Base-by-base conservation (phyloP, 2,888 invertebrate species). In the Drosophila antonietae region DNA sequence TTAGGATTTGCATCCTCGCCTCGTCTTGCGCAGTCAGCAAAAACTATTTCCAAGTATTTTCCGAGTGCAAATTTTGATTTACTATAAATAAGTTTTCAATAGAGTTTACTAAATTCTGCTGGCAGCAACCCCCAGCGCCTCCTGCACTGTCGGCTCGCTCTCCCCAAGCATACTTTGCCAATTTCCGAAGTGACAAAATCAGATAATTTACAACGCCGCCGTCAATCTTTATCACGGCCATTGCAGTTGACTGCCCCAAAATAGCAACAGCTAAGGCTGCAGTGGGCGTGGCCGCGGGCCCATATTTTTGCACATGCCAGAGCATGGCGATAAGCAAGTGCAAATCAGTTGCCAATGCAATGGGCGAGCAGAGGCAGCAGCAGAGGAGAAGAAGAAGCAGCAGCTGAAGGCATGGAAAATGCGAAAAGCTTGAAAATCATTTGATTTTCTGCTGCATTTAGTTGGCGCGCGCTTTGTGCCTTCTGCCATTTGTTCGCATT, bases 121-220 rank as follows among this genome's bases (percentile, higher is more conserved):
- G 61, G 49, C 28, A 28, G 28, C 28, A 28, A 28, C 14, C 15
- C 49, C 18, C 15, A 3, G 35, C 35, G 10, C 35, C 12, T 12
- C 3, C 41, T 3, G 41, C n/a, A n/a, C n/a, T n/a, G n/a, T 39
- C 8, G 6, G 3, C 7, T n/a, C 39, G 5, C 14, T 23, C 23
- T 14, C 60, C 65, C 59, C 71, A 64, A 73, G 70, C 75, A 88
- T 75, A 86, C 88, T 88, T 89, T 90, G 86, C 90, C 91, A 91
- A 91, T 91, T 91, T 91, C 87, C 86, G 80, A 88, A 81, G 90
- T 91, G 91, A 90, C 91, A 91, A 90, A 91, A 91, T 90, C 90
- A 91, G 90, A 86, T 83, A 90, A 91, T 91, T 91, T 90, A 90
- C 85, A 89, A 80, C 89, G 82, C 91, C 89, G 82, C 90, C 88